These are phyloP conservation scores for Palythoa caribaeorum DNA, from an alignment of 92 coral and sea anemone genomes.

Conservation along the genomic window DNA sequence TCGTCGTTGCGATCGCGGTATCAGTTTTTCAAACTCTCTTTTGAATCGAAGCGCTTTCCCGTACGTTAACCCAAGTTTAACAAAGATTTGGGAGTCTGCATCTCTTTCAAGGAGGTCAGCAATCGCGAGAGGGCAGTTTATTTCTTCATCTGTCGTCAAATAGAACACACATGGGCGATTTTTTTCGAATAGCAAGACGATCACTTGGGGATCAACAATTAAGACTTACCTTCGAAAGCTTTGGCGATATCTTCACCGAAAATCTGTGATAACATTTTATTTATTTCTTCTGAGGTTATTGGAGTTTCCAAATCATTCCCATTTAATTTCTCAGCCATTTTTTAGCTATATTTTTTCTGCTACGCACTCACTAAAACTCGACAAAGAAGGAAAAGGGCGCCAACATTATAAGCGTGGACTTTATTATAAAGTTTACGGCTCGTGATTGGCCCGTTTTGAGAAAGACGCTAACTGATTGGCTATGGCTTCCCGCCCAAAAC, in stretches of 20 bases:
- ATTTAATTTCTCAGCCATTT: conserved; percentile 7
- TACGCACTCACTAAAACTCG: conserved; percentile 16
- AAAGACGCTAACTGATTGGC: conserved; percentile 44
- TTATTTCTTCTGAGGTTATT: conserved; percentile 4
- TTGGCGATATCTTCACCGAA: conserved; percentile 53
- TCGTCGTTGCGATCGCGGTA: conserved; percentile 3
- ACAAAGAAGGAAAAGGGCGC: conserved; percentile 29
- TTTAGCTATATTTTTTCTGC: conserved; percentile 16
- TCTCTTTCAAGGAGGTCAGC: conserved; percentile 51
- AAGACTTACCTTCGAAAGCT: conserved; percentile 52
- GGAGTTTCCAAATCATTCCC: conserved; percentile 9
- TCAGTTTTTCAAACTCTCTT: conserved; percentile 35
- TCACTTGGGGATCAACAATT: not conserved
- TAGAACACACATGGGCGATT: not conserved
- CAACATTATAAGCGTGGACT: conserved; percentile 25
- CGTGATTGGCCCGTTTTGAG: conserved; percentile 39
- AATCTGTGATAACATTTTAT: conserved; percentile 7
- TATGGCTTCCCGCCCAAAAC: conserved; percentile 51
- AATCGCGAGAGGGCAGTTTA: conserved; percentile 39
- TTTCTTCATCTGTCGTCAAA: conserved; percentile 61
- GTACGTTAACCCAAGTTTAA: conserved; percentile 48
- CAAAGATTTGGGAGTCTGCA: conserved; percentile 55
- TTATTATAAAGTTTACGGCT: conserved; percentile 11
- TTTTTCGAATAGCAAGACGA: conserved; percentile 19
- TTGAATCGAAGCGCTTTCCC: conserved; percentile 59